Percentiles rank a stretch among this genome's conserved stretches.
These are phyloP conservation scores for Rhyacichthys aspro DNA, from an alignment of 2,797 vertebrate genomes.

Conservation along the genomic window DNA sequence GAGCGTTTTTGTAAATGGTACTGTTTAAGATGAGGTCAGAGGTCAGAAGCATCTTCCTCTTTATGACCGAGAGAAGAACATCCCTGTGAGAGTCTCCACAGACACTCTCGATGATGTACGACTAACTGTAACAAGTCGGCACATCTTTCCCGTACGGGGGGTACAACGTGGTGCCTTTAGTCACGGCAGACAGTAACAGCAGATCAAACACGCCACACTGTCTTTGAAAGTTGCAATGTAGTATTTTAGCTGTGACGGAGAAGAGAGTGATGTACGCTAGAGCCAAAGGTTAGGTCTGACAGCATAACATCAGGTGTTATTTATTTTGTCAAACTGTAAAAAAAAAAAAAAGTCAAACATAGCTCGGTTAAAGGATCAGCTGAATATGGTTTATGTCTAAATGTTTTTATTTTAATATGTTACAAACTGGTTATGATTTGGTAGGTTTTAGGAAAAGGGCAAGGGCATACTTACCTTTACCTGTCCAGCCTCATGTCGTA, in stretches of 20 bases:
- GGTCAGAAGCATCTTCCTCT: constrained; percentile 43
- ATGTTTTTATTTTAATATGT: no score
- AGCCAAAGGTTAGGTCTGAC: constrained; percentile 44
- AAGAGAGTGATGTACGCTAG: constrained; percentile 29
- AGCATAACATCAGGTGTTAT: constrained; percentile 16
- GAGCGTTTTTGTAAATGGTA: constrained; percentile 23
- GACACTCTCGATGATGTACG: constrained; percentile 53
- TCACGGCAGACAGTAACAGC: constrained; percentile 33
- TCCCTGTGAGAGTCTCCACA: constrained; percentile 11
- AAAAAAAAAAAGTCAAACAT: no score
- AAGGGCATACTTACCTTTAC: no score
- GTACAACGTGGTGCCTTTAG: constrained; percentile 48
- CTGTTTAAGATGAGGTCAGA: constrained; percentile 35
- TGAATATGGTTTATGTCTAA: no score
- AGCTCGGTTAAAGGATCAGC: no score
- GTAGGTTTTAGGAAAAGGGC: no score
- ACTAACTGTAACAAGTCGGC: constrained; percentile 35
- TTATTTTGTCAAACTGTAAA: neutral
- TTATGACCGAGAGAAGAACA: constrained; percentile 10
- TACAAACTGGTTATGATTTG: no score
- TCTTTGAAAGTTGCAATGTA: constrained; percentile 44
- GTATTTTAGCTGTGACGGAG: constrained; percentile 8
- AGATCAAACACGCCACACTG: constrained; percentile 42
- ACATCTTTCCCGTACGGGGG: constrained; percentile 20
- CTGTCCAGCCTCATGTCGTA: no score